Conservation (phyloP, 2,113 vertebrate species). For the Rutilus rutilus region DNA sequence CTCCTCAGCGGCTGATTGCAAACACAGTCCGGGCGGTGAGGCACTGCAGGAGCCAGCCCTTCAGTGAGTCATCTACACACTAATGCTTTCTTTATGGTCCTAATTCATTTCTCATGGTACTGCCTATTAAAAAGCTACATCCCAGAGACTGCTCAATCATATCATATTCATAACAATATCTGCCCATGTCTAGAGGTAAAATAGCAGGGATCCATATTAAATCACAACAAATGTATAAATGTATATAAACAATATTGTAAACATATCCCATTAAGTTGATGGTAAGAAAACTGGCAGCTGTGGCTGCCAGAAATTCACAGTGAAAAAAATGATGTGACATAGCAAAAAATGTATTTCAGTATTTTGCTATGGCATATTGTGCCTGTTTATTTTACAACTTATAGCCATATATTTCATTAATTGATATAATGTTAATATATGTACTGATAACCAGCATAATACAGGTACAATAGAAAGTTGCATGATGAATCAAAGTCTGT, state of each 20-base stretch:
- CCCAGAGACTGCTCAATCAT: neutral
- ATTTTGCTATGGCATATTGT: neutral
- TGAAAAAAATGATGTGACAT: neutral
- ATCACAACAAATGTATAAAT: neutral
- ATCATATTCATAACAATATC: neutral
- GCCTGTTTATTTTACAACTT: neutral
- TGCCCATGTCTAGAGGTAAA: neutral
- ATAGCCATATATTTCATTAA: neutral
- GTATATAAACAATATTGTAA: neutral
- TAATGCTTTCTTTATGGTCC: neutral
- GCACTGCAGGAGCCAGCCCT: constrained; percentile 93
- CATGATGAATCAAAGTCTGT: too few relatives aligned
- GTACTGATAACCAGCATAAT: too few relatives aligned
- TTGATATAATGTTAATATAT: too few relatives aligned
- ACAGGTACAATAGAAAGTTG: too few relatives aligned
- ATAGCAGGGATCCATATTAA: neutral
- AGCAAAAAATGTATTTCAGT: too few relatives aligned
- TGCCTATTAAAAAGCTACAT: neutral
- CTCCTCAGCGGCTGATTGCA: constrained; percentile 90
- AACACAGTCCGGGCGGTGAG: constrained; percentile 92
- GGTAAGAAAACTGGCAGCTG: neutral
- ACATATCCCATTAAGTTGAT: neutral
- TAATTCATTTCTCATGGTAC: neutral
- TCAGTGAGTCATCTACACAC: constrained; percentile 86
- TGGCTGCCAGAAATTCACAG: neutral